Evolutionary conservation across 2,888 invertebrate genomes (phyloP).

Genomic region (Polydrusus pterygomalis): DNA sequence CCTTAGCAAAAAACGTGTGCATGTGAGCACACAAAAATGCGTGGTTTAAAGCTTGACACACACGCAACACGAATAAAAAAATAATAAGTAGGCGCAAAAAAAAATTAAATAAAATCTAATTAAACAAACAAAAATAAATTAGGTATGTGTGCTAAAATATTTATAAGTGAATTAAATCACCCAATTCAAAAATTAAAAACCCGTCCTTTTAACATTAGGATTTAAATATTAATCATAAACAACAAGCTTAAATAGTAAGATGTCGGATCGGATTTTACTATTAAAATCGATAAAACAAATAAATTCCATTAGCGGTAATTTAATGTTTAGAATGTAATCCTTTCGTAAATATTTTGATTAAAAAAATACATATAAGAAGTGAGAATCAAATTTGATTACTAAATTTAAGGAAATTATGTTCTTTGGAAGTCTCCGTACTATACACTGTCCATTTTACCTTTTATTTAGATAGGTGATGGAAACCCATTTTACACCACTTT

Average conservation of each 20-base stretch:
- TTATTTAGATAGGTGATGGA: no score
- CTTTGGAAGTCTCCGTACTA: no score
- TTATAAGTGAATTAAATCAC: not conserved
- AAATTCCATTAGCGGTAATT: slow-evolving; percentile 42
- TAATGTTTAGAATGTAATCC: slow-evolving; percentile 30
- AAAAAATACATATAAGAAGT: slow-evolving; percentile 10
- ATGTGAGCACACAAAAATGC: slow-evolving; percentile 21
- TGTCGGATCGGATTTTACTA: slow-evolving; percentile 2
- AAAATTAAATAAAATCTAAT: not conserved
- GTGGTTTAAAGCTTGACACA: slow-evolving; percentile 21
- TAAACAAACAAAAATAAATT: not conserved
- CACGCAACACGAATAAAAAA: slow-evolving; percentile 5
- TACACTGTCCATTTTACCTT: no score
- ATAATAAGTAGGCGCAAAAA: not conserved
- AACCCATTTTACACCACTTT: no score
- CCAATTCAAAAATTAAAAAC: not conserved
- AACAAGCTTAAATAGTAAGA: slow-evolving; percentile 1
- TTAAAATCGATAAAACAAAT: slow-evolving; percentile 41
- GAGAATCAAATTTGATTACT: slow-evolving; percentile 2
- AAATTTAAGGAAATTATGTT: not conserved
- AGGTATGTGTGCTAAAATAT: not conserved
- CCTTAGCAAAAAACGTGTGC: slow-evolving; percentile 19
- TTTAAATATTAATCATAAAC: not conserved
- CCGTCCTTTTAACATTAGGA: not conserved
- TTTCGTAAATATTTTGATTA: not conserved